A percentile compares a stretch with the other conserved stretches of the same genome.
phyloP scores from a whole-genome alignment of 2,113 vertebrate species.

The Pandion haliaetus region DNA sequence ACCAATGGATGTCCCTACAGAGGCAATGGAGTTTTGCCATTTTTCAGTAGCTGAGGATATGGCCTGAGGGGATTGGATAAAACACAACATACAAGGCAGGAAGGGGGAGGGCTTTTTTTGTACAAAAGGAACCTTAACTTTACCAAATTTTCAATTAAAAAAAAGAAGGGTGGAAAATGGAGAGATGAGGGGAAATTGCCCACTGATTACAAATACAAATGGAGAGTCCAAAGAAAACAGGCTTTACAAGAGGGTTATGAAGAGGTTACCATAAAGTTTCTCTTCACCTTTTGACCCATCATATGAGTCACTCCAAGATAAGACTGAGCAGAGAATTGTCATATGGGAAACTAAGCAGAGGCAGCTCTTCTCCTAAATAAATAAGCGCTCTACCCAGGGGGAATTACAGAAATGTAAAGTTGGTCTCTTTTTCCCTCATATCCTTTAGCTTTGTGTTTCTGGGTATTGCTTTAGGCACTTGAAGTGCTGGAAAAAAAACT shows the following conservation, averaged over 20 bases:
- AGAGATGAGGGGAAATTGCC: slow-evolving; percentile 43
- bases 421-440: neutral
- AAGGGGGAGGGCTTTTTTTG: neutral
- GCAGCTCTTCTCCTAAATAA: neutral
- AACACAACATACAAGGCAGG: neutral
- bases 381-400: neutral
- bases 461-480: neutral
- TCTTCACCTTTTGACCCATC: neutral
- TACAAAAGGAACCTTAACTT: neutral
- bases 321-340: neutral
- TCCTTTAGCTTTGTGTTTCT: neutral
- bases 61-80: neutral
- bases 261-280: neutral
- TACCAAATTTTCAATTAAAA: neutral
- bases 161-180: neutral
- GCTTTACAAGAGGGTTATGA: neutral
- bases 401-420: neutral
- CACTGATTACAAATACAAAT: neutral
- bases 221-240: neutral
- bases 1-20: accelerated
- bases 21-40: neutral
- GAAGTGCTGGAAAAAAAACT: neutral
- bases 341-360: slow-evolving; percentile 12
- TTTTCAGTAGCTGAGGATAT: neutral
- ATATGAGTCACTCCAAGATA: slow-evolving; percentile 57